Evolutionary conservation across 2,888 invertebrate species (phyloP).

Genomic region (Amblyjoppa proteus): DNA sequence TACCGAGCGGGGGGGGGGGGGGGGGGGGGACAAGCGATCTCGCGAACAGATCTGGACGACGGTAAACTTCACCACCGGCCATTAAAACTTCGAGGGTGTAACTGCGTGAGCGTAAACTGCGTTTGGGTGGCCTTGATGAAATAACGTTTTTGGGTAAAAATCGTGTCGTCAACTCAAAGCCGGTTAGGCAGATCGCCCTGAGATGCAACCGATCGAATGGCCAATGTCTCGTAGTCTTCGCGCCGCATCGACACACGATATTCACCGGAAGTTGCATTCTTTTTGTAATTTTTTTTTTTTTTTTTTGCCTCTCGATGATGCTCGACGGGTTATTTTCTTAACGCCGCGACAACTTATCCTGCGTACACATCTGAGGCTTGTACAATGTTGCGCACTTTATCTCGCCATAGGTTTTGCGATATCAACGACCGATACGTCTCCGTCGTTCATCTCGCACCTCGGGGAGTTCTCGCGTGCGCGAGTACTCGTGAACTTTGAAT

Average conservation of each 20-base stretch:
- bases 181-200: neutral
- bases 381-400: neutral
- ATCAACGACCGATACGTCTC: neutral
- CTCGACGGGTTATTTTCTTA: neutral
- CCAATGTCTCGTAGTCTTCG: neutral
- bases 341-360: neutral
- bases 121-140: neutral
- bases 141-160: neutral
- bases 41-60: neutral
- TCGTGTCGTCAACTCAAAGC: neutral
- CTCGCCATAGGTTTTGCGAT: neutral
- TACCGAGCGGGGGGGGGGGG: neutral
- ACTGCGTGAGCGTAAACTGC: neutral
- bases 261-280: neutral
- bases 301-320: neutral
- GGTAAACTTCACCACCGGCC: neutral
- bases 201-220: neutral
- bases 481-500: constrained; percentile 20
- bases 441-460: neutral
- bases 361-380: neutral
- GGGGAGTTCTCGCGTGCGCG: neutral
- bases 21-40: neutral
- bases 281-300: neutral
- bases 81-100: neutral
- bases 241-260: no score